Conservation (phyloP, 2,797 vertebrate species). For the Anisognathus igniventris region DNA sequence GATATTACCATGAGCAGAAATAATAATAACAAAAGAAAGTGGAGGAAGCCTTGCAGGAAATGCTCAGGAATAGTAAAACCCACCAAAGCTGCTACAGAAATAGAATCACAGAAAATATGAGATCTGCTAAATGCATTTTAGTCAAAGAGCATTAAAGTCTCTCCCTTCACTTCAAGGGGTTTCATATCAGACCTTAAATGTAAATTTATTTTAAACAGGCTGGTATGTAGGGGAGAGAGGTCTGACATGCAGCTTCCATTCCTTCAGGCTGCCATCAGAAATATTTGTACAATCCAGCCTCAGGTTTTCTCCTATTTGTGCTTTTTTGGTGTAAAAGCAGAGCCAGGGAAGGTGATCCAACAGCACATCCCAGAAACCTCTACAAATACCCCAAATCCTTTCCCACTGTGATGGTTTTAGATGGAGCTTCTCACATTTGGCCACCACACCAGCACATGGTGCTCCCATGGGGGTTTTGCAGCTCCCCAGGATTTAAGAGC, state of each 20-base stretch:
- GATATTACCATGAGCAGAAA: neutral
- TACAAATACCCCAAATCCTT: neutral
- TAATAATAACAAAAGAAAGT: neutral
- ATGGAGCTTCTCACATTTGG: neutral
- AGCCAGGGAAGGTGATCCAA: neutral
- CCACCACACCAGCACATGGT: neutral
- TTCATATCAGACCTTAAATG: slow-evolving; percentile 45
- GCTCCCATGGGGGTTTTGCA: neutral
- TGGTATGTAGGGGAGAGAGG: neutral
- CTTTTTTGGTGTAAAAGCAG: neutral
- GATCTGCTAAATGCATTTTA: neutral
- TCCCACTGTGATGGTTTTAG: neutral
- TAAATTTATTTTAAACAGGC: slow-evolving; percentile 37
- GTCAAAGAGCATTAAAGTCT: slow-evolving; percentile 35
- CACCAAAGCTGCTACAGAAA: slow-evolving; percentile 15
- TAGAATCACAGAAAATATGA: slow-evolving; percentile 7
- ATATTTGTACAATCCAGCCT: neutral
- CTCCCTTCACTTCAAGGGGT: neutral
- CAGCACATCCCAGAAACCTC: neutral
- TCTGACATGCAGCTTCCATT: neutral
- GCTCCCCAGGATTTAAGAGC: neutral
- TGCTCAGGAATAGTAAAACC: slow-evolving; percentile 6
- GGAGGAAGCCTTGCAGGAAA: neutral
- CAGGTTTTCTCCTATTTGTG: neutral
- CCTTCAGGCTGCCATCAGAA: neutral